Evolutionary conservation across 2,888 invertebrate species (phyloP).

Genomic region (Lacanobia oleracea): DNA sequence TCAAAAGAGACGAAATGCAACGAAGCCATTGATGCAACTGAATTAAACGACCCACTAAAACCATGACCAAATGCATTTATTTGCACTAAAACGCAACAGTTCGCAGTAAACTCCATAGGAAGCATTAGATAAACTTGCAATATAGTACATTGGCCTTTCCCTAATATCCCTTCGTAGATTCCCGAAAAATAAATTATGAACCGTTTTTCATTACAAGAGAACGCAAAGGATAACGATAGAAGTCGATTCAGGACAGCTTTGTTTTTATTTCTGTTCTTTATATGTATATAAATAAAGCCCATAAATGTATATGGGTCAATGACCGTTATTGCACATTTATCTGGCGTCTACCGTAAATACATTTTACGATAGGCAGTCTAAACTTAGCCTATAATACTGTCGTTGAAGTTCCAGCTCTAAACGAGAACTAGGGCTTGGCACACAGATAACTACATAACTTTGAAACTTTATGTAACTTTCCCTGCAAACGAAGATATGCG

Average conservation of each 20-base stretch:
- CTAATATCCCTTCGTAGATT: no score
- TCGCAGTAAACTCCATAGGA: neutral
- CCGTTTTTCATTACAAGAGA: no score
- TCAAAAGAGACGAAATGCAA: conserved; percentile 13
- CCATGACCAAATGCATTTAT: conserved; percentile 13
- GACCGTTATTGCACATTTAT: no score
- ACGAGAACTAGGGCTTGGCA: conserved; percentile 52
- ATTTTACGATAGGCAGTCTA: conserved; percentile 35
- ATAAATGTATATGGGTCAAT: no score
- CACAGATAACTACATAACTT: conserved; percentile 43
- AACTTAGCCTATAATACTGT: conserved; percentile 37
- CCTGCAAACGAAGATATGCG: conserved; percentile 19
- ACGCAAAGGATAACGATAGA: no score
- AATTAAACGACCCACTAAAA: conserved; percentile 5
- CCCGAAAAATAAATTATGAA: no score
- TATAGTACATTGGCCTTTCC: no score
- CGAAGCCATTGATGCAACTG: conserved; percentile 12
- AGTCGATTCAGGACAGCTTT: no score
- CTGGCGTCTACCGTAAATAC: neutral
- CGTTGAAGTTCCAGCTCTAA: conserved; percentile 32
- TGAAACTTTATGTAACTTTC: conserved; percentile 37
- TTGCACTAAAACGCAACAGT: conserved; percentile 18
- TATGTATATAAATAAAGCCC: no score
- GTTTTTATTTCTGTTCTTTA: no score
- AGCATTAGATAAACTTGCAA: no score